Conservation (phyloP, 2,797 vertebrate species). For the Pangasius djambal region DNA sequence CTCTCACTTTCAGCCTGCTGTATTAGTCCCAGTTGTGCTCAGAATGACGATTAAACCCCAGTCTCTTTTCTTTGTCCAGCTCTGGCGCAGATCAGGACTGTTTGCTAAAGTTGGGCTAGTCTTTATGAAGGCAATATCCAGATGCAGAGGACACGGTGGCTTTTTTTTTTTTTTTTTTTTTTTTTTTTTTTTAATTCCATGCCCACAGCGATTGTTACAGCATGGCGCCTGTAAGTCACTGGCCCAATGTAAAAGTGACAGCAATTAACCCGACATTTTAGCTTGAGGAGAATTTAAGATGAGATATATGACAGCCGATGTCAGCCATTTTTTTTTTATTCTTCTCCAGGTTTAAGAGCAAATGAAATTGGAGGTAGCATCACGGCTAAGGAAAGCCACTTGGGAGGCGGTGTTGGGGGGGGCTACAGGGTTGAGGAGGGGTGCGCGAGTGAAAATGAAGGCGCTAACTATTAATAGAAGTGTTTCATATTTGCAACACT, state of each 20-base stretch:
- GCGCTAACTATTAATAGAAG: constrained; percentile 86
- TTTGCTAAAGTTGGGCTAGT: constrained; percentile 32
- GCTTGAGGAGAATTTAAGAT: constrained; percentile 98
- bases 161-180: constrained; percentile 75
- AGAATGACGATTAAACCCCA: background rate
- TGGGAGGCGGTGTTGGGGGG: constrained; percentile 72
- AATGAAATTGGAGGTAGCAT: constrained; percentile 95
- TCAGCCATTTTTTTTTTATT: constrained; percentile 78
- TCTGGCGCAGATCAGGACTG: constrained; percentile 10
- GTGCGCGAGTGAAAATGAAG: constrained; percentile 82
- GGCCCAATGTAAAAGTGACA: constrained; percentile 98
- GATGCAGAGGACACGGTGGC: constrained; percentile 70
- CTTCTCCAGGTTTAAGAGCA: constrained; percentile 86
- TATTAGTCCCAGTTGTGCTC: constrained; percentile 23
- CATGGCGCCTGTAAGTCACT: constrained; percentile 87
- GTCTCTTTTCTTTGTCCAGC: background rate
- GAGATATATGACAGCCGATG: constrained; percentile 98
- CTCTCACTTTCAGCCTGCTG: background rate
- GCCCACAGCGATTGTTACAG: constrained; percentile 85
- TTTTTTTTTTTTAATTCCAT: constrained; percentile 12
- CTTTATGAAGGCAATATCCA: constrained; percentile 40
- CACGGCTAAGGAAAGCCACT: constrained; percentile 84
- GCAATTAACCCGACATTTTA: constrained; percentile 99
- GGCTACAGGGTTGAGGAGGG: constrained; percentile 39
- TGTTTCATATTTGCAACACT: constrained; percentile 18